Percentiles rank a stretch among this genome's conserved stretches.
Conservation (phyloP, 2,888 invertebrate genomes). For the Ischnus inquisitorius region DNA sequence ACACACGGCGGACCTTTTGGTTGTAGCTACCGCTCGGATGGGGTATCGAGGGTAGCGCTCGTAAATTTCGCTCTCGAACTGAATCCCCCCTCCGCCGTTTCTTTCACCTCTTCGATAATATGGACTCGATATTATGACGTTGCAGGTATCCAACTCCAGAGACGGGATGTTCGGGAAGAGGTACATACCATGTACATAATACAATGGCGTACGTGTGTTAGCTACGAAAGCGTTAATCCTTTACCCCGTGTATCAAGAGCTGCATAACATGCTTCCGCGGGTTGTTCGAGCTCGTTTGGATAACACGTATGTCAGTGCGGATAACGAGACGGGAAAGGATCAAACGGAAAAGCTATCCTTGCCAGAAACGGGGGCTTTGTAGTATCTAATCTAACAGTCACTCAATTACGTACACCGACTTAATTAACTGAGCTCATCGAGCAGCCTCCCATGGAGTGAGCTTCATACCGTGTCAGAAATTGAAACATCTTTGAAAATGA, state of each 20-base stretch:
- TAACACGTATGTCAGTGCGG: constrained; percentile 35
- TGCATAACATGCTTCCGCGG: constrained; percentile 17
- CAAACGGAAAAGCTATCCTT: constrained; percentile 55
- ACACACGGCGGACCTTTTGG: constrained; percentile 32
- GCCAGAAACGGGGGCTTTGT: constrained; percentile 56
- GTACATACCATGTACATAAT: not conserved
- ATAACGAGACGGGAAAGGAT: constrained; percentile 39
- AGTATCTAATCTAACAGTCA: constrained; percentile 39
- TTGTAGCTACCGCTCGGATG: constrained; percentile 50
- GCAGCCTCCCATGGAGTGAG: not conserved
- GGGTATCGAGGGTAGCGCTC: constrained; percentile 70
- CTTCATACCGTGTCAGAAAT: not conserved
- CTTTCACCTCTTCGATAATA: constrained; percentile 71
- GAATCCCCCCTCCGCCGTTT: constrained; percentile 73
- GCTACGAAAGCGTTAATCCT: constrained; percentile 13
- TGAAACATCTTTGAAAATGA: not conserved
- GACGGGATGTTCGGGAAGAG: constrained; percentile 5
- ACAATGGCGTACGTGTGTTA: not conserved
- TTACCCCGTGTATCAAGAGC: constrained; percentile 26
- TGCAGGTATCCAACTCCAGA: constrained; percentile 26
- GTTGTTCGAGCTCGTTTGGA: constrained; percentile 9
- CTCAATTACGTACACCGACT: constrained; percentile 51
- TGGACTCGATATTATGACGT: constrained; percentile 42
- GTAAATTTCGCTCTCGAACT: constrained; percentile 74
- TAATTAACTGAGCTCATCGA: constrained; percentile 44